Conservation (phyloP, 2,888 invertebrate genomes). For the Leucoptera coffeella region DNA sequence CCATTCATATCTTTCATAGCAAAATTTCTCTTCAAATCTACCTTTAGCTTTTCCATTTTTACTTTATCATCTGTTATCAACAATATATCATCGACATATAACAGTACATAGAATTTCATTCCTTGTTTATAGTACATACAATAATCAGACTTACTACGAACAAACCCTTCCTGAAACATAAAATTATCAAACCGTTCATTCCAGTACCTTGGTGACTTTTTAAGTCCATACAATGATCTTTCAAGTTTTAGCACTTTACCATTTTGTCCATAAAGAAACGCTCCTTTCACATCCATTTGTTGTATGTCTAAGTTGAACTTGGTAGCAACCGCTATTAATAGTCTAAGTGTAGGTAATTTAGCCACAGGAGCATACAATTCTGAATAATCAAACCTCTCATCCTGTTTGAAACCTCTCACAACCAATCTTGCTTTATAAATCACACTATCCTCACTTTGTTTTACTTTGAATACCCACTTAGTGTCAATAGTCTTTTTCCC, state of each 20-base stretch:
- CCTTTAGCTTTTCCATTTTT: background rate
- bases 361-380: background rate
- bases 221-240: conserved; percentile 1
- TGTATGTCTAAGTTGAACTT: background rate
- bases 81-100: background rate
- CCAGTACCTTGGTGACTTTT: background rate
- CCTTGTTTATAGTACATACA: background rate
- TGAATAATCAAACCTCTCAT: background rate
- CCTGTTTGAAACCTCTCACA: background rate
- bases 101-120: background rate
- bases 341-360: conserved; percentile 1
- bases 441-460: background rate
- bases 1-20: conserved; percentile 1
- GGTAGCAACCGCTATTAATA: background rate
- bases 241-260: background rate
- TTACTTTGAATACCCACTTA: background rate
- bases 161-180: conserved; percentile 1
- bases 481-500: background rate
- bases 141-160: background rate
- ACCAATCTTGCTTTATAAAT: background rate
- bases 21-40: background rate
- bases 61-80: background rate
- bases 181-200: background rate
- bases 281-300: background rate
- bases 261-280: background rate